phyloP scores from a whole-genome alignment of 2,797 vertebrate genomes.

The Phyllotis vaccarum region DNA sequence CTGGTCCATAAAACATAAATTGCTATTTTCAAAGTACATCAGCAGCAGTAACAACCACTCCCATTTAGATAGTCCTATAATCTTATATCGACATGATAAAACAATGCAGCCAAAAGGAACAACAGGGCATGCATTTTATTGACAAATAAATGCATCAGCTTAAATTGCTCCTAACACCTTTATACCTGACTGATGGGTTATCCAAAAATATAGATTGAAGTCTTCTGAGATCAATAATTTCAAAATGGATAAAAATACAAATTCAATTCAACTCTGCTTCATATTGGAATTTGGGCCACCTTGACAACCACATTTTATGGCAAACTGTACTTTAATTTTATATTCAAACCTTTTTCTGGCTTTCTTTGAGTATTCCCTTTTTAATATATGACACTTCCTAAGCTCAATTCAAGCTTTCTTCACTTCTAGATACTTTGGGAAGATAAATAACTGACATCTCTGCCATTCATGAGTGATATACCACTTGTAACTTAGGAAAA shows the following conservation, averaged over 20 bases:
- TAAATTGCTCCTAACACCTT: constrained; percentile 85
- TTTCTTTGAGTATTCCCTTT: constrained; percentile 77
- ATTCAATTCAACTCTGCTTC: constrained; percentile 74
- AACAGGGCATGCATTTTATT: constrained; percentile 86
- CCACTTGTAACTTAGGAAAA: constrained; percentile 71
- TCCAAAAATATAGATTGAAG: constrained; percentile 69
- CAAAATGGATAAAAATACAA: constrained; percentile 76
- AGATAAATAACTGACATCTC: constrained; percentile 81
- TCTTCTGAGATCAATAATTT: constrained; percentile 70
- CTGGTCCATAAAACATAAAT: constrained; percentile 91
- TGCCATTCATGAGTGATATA: constrained; percentile 77
- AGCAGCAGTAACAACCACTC: constrained; percentile 91
- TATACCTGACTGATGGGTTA: constrained; percentile 82
- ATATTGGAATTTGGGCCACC: constrained; percentile 70
- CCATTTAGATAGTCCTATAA: constrained; percentile 91
- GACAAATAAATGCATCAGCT: constrained; percentile 90
- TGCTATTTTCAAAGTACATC: constrained; percentile 92
- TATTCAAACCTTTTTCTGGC: constrained; percentile 77
- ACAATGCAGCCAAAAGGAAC: constrained; percentile 85
- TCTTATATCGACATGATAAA: constrained; percentile 93
- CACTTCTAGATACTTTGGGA: constrained; percentile 78
- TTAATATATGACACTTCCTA: constrained; percentile 81
- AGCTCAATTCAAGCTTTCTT: constrained; percentile 78
- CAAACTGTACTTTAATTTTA: constrained; percentile 80
- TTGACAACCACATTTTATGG: constrained; percentile 80